Base-by-base conservation (phyloP, 2,113 vertebrate species). In the Rhadina sibilatrix region DNA sequence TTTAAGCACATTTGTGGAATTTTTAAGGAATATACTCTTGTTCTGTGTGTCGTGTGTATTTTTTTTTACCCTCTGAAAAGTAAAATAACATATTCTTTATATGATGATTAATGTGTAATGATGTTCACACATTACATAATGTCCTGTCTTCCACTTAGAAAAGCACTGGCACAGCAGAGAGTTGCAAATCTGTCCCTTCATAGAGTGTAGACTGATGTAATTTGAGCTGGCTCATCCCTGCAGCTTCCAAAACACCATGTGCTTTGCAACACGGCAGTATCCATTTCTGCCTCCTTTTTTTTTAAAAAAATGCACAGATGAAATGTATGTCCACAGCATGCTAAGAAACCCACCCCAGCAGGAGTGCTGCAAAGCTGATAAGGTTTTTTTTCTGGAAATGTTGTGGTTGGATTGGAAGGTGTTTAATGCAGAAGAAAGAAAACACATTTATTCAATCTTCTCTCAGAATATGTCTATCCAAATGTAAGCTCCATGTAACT, bases 141-240 rank as follows among this genome's bases (percentile, higher is more conserved):
- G 59, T 56, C 33, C 27, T 64, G 0, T 79, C 61, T 93, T 90
- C 60, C 52, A 40, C 56, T 90, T 56, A 52, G 40, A 83, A 81
- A 74, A 88, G 12, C 66, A 63, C 27, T 74, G 71, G 56, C 74
- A 87, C 59, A 90, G 46, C 81, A 85, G 65, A 72, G 60, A n/a
- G 42, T 56, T 86, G 54, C 56, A 91, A 88, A 90, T 95, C 78
- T 89, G 35, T 86, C 75, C 44, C 68, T 91, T 90, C 1, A 0
- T 52, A 53, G 65, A 69, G 31, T 22, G 23, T 23, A 83, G 35
- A 82, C 54, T 85, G 81, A 90, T 76, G 59, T 88, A 47, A 90
- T 91, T 91, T 77, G 33, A 74, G 60, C 54, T 88, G 87, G 59
- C 35, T 94, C 68, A 80, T 80, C 75, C 42, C 46, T 70, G 53